Conservation (phyloP, 2,888 invertebrate species). For the Exocentrus adspersus region DNA sequence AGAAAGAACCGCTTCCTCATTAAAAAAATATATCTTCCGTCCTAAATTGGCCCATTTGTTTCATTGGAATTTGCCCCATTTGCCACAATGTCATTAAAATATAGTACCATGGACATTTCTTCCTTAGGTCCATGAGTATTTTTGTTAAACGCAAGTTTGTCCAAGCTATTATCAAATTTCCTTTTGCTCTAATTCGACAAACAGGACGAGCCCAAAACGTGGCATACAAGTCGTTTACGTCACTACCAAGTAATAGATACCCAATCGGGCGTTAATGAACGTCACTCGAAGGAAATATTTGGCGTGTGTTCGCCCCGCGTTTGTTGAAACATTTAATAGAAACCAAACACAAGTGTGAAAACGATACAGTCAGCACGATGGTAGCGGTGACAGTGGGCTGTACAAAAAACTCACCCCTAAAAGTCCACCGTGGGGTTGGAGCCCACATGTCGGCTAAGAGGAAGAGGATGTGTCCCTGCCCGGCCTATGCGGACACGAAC, state of each 20-base stretch:
- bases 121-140: no score
- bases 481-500: constrained; percentile 46
- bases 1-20: not conserved
- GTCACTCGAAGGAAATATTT: constrained; percentile 33
- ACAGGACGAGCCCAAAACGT: not conserved
- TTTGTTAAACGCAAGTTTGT: no score
- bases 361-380: constrained; percentile 41
- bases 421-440: constrained; percentile 39
- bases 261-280: constrained; percentile 13
- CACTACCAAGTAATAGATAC: constrained; percentile 15
- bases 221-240: not conserved
- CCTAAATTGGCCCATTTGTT: no score
- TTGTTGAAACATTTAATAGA: constrained; percentile 43
- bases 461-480: constrained; percentile 48
- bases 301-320: constrained; percentile 43
- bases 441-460: constrained; percentile 48
- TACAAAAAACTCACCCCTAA: constrained; percentile 33
- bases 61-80: not conserved
- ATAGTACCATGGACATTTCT: no score
- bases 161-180: no score
- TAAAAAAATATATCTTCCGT: not conserved
- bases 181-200: no score
- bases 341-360: constrained; percentile 45
- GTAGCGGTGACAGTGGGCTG: constrained; percentile 28
- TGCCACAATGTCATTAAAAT: not conserved